phyloP scores from a whole-genome alignment of 92 coral and sea anemone genomes.

The Nematostella vectensis region DNA sequence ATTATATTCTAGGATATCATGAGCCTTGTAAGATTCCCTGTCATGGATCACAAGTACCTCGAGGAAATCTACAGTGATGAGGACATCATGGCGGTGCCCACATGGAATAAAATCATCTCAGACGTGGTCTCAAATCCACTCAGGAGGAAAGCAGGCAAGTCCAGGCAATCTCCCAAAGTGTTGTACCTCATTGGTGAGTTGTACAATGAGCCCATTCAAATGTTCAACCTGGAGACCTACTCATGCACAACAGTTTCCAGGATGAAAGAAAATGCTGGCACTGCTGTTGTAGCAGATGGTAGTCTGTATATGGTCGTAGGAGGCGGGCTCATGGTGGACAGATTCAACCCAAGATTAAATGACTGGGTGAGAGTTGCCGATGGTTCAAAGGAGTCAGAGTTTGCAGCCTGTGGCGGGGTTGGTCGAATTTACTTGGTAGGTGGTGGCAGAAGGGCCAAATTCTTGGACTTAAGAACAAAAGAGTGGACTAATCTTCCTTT shows the following conservation, averaged over 20 bases:
- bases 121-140: slow-evolving; percentile 17
- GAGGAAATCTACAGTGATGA: slow-evolving; percentile 30
- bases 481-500: slow-evolving; percentile 55
- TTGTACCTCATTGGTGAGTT: slow-evolving; percentile 63
- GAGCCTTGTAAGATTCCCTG: slow-evolving; percentile 49
- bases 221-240: slow-evolving; percentile 47
- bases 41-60: slow-evolving; percentile 32
- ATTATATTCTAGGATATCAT: slow-evolving; percentile 64
- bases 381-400: slow-evolving; percentile 54
- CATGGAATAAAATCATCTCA: slow-evolving; percentile 47
- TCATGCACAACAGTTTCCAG: slow-evolving; percentile 41
- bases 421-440: slow-evolving; percentile 63
- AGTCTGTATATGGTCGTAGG: slow-evolving; percentile 62
- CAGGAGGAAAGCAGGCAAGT: slow-evolving; percentile 21
- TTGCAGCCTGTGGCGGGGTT: slow-evolving; percentile 53
- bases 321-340: slow-evolving; percentile 65
- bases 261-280: slow-evolving; percentile 56
- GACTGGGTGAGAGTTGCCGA: slow-evolving; percentile 61
- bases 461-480: slow-evolving; percentile 36
- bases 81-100: slow-evolving; percentile 30
- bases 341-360: slow-evolving; percentile 49
- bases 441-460: slow-evolving; percentile 67
- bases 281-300: slow-evolving; percentile 47
- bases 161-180: slow-evolving; percentile 58
- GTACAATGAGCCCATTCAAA: slow-evolving; percentile 43